Evolutionary conservation across 2,888 invertebrate genomes (phyloP).

Genomic region (Asteroscopus sphinx): DNA sequence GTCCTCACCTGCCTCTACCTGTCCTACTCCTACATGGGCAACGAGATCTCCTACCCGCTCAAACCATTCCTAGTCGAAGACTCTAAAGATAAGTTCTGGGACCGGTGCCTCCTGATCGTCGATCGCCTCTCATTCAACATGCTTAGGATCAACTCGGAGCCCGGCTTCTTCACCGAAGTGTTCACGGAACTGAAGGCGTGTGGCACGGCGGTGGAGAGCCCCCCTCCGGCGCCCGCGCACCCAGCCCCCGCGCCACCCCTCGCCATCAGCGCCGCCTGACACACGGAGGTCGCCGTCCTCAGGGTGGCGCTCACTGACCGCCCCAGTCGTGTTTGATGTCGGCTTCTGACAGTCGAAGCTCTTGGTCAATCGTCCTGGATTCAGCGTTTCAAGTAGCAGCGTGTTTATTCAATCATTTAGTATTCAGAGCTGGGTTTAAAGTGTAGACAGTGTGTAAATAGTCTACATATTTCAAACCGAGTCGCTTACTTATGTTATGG

Average conservation of each 20-base stretch:
- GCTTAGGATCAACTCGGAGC: slow-evolving; percentile 99
- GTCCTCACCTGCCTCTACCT: slow-evolving; percentile 99
- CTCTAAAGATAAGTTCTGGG: slow-evolving; percentile 99
- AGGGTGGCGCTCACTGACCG: slow-evolving; percentile 90
- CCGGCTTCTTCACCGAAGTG: slow-evolving; percentile 99
- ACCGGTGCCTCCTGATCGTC: slow-evolving; percentile 97
- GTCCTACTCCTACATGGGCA: slow-evolving; percentile 99
- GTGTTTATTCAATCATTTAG: slow-evolving; percentile 35
- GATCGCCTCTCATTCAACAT: slow-evolving; percentile 97
- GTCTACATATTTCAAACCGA: slow-evolving; percentile 5
- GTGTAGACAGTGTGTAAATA: slow-evolving; percentile 1
- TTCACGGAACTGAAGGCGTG: slow-evolving; percentile 99
- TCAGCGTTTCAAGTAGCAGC: slow-evolving; percentile 46
- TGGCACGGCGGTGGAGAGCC: slow-evolving; percentile 83
- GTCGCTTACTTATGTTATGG: slow-evolving; percentile 9
- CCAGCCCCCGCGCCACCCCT: slow-evolving; percentile 84
- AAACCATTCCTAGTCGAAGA: slow-evolving; percentile 99
- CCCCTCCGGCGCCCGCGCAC: slow-evolving; percentile 81
- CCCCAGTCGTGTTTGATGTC: slow-evolving; percentile 86
- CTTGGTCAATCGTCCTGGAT: slow-evolving; percentile 79
- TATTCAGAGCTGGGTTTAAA: slow-evolving; percentile 22
- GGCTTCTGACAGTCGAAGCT: slow-evolving; percentile 78
- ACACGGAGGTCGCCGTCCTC: slow-evolving; percentile 90
- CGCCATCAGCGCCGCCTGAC: slow-evolving; percentile 90
- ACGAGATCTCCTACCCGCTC: slow-evolving; percentile 99